phyloP scores from a whole-genome alignment of 2,888 invertebrate genomes.

The Troglohyphantes excavatus region DNA sequence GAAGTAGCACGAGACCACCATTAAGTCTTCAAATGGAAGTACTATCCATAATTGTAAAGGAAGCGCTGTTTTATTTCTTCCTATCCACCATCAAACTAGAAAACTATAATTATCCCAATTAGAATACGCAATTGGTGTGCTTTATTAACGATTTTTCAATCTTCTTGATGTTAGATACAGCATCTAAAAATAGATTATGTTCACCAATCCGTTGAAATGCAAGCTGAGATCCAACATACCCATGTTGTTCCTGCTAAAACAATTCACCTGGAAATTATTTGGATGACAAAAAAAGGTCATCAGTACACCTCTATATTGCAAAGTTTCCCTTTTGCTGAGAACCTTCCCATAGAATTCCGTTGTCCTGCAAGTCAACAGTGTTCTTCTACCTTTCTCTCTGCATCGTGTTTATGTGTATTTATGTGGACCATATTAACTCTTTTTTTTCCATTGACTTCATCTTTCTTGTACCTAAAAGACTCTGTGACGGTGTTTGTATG shows the following conservation, averaged over 20 bases:
- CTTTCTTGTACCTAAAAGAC: not conserved
- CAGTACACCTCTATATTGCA: not conserved
- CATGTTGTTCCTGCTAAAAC: not conserved
- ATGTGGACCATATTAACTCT: slow-evolving; percentile 51
- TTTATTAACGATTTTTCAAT: no score
- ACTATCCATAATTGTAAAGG: not conserved
- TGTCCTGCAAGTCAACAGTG: slow-evolving; percentile 26
- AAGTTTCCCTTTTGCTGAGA: not conserved
- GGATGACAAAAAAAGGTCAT: not conserved
- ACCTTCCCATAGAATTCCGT: not conserved
- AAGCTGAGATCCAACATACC: not conserved
- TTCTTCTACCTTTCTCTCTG: slow-evolving; percentile 8
- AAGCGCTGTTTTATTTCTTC: no score
- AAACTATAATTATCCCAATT: no score
- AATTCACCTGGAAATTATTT: not conserved
- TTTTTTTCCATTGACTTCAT: slow-evolving; percentile 47
- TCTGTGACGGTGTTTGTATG: slow-evolving; percentile 21
- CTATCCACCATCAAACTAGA: no score
- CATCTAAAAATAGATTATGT: no score
- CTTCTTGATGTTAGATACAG: no score
- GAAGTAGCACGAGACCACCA: no score
- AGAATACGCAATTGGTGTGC: no score
- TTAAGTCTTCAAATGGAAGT: not conserved
- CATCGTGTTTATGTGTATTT: slow-evolving; percentile 21
- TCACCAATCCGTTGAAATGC: no score